phyloP scores from a whole-genome alignment of 2,113 vertebrate genomes.

The Atractosteus spatula region DNA sequence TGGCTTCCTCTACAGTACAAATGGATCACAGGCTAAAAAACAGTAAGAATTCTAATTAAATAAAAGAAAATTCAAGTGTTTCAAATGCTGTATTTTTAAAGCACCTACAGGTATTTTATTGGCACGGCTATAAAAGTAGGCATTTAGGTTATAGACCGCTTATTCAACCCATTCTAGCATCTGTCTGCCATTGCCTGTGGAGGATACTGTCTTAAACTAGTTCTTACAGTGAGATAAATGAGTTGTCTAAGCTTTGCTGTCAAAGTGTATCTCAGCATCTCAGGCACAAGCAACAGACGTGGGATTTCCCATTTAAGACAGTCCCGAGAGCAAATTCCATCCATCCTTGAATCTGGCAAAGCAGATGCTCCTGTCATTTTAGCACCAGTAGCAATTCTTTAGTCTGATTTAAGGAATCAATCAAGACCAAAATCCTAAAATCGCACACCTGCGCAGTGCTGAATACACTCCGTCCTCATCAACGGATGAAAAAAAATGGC shows the following conservation, averaged over 20 bases:
- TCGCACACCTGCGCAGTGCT: no score
- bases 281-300: background rate
- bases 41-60: slow-evolving; percentile 1
- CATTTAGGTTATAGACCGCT: slow-evolving; percentile 8
- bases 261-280: background rate
- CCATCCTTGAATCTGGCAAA: no score
- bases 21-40: background rate
- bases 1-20: slow-evolving; percentile 11
- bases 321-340: no score
- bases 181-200: background rate
- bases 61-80: slow-evolving; percentile 21
- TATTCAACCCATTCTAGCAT: background rate
- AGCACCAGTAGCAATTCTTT: no score
- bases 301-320: no score
- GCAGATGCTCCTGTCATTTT: no score
- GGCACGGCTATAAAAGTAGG: slow-evolving; percentile 10
- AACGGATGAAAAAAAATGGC: no score
- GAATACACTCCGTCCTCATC: no score
- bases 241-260: slow-evolving; percentile 1
- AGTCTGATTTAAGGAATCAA: no score
- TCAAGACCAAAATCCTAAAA: no score
- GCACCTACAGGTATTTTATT: slow-evolving; percentile 19
- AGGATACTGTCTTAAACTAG: background rate
- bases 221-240: background rate
- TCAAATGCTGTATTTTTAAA: slow-evolving; percentile 11